Evolutionary conservation across 2,888 invertebrate genomes (phyloP), one percentile per base, ranked within the genome.

Genomic region (Cynaeus angustus): DNA sequence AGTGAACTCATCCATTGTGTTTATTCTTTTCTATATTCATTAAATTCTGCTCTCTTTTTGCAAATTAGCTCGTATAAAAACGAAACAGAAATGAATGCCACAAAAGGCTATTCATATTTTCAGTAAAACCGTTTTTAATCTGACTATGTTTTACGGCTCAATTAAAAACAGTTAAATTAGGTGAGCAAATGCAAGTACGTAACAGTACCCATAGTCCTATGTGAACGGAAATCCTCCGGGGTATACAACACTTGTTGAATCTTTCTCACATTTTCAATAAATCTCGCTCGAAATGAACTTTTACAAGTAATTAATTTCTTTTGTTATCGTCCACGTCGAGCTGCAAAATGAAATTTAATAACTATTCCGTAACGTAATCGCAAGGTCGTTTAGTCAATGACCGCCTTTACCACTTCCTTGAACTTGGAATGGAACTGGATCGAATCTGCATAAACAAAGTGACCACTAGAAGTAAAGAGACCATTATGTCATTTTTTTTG

Each of bases 361-460:
- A 53, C 43, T 43, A 37, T 33, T 41, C 53, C 64, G 53, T 59
- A 67, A 59, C 66, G 73, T 73, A 75, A 75, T 76, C 69, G 77
- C 82, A 82, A 82, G 82, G 82, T 81, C 82, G 82, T 80, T 81
- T 82, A 80, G 82, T 82, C 82, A 82, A 81, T 76, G 82, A 81
- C 80, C 82, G 80, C 76, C 74, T 79, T 78, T 78, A 73, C 77
- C 75, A 82, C 81, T 82, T 82, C 80, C 82, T 81, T 81, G 81
- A 81, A 81, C 82, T 81, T 81, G 79, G 73, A 71, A 75, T 71
- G 71, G 74, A 78, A 78, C 77, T 79, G 76, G 79, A 79, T 79
- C 78, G 76, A 69, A 74, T 76, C 68, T 74, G 64, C 58, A 72
- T 65, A 72, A 70, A 71, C 66, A 71, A 72, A 66, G 66, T 67